These are phyloP conservation scores for Dunckerocampus dactyliophorus DNA, from an alignment of 2,113 vertebrate genomes.

Conservation along the genomic window DNA sequence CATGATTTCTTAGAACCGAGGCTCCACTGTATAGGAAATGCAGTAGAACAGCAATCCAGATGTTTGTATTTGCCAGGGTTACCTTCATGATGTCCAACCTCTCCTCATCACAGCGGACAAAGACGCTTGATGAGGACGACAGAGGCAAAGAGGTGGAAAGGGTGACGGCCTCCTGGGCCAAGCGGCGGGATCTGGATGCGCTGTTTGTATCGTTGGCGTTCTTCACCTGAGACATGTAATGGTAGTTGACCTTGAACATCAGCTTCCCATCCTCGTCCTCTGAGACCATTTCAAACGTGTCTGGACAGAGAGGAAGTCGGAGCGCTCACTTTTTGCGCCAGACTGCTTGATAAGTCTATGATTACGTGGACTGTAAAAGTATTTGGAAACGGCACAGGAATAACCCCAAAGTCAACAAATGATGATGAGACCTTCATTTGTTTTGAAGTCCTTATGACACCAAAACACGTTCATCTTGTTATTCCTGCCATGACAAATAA, in stretches of 20 bases:
- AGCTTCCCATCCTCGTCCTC: constrained; percentile 97
- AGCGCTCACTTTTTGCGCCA: too few species aligned
- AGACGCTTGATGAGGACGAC: constrained; percentile 94
- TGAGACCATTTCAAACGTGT: constrained; percentile 98
- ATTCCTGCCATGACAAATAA: too few species aligned
- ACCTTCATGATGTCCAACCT: constrained; percentile 99
- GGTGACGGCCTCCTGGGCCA: constrained; percentile 96
- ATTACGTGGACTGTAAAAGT: background rate
- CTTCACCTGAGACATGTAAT: constrained; percentile 99
- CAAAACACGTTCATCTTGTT: too few species aligned
- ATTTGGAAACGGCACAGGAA: too few species aligned
- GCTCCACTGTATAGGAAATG: too few species aligned
- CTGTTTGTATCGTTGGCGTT: constrained; percentile 95
- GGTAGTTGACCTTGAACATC: constrained; percentile 98
- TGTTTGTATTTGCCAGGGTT: constrained; percentile 2
- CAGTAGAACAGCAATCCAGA: too few species aligned
- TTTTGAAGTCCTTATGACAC: too few species aligned
- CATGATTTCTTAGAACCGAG: too few species aligned
- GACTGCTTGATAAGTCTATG: background rate
- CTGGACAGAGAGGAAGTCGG: constrained; percentile 56
- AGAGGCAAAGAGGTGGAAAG: constrained; percentile 95
- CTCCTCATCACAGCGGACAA: constrained; percentile 96
- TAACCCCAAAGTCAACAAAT: too few species aligned
- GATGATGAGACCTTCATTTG: too few species aligned
- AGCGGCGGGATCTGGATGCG: constrained; percentile 88